phyloP scores from a whole-genome alignment of 2,797 vertebrate species.

The Calcarius lapponicus region DNA sequence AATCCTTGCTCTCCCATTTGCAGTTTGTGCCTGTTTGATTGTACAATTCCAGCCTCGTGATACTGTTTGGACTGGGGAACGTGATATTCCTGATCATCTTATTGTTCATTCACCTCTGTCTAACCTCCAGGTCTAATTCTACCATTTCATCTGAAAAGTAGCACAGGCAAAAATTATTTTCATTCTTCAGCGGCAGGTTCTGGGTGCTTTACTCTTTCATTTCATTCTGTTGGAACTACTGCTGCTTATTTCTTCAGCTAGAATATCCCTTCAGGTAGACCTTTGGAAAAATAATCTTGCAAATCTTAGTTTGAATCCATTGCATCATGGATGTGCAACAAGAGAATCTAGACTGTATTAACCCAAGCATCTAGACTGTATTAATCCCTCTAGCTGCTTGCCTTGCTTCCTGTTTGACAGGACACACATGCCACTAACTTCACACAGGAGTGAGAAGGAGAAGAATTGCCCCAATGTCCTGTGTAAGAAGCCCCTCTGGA shows the following conservation, averaged over 20 bases:
- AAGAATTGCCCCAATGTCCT: rapidly evolving
- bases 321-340: rapidly evolving
- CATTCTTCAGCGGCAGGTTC: background rate
- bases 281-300: background rate
- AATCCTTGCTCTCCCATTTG: background rate
- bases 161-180: background rate
- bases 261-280: background rate
- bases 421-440: background rate
- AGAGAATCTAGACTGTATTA: background rate
- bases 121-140: background rate
- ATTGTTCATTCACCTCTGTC: background rate
- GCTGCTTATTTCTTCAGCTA: background rate
- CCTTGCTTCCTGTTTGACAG: background rate
- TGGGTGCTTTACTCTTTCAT: background rate
- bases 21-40: background rate
- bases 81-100: background rate
- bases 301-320: background rate
- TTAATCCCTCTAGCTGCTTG: background rate
- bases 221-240: background rate
- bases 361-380: no score
- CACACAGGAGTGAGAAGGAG: background rate
- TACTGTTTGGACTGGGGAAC: background rate
- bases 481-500: background rate
- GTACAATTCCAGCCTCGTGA: background rate
- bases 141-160: background rate